phyloP scores from a whole-genome alignment of 2,113 vertebrate species.

The Pelusios castaneus region DNA sequence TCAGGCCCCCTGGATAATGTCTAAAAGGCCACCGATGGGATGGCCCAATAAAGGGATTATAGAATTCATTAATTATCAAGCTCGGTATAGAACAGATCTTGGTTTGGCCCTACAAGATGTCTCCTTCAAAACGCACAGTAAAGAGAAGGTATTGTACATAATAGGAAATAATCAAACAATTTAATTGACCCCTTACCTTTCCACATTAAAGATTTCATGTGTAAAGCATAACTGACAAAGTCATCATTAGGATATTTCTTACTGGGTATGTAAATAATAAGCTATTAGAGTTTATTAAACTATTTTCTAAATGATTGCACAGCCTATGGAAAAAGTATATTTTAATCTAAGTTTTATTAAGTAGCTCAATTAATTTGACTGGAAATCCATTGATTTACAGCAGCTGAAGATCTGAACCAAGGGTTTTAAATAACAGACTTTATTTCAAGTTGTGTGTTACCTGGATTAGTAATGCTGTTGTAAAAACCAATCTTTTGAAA shows the following conservation, averaged over 20 bases:
- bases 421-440: neutral
- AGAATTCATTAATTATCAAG: conserved; percentile 71
- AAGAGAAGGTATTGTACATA: conserved; percentile 70
- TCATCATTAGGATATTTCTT: neutral
- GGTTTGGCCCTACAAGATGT: conserved; percentile 64
- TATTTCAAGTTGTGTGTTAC: neutral
- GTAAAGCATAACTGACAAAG: neutral
- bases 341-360: neutral
- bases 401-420: neutral
- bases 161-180: neutral
- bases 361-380: neutral
- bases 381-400: neutral
- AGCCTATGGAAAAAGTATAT: neutral
- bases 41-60: conserved; percentile 70
- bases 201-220: neutral
- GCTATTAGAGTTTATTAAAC: neutral
- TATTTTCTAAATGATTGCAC: neutral
- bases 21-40: conserved; percentile 58
- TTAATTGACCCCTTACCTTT: neutral
- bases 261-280: neutral
- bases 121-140: conserved; percentile 61
- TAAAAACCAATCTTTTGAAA: neutral
- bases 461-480: neutral
- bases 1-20: conserved; percentile 66
- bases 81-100: conserved; percentile 53